These are phyloP conservation scores for Nerophis ophidion DNA, from an alignment of 2,113 vertebrate genomes.

Conservation along the genomic window DNA sequence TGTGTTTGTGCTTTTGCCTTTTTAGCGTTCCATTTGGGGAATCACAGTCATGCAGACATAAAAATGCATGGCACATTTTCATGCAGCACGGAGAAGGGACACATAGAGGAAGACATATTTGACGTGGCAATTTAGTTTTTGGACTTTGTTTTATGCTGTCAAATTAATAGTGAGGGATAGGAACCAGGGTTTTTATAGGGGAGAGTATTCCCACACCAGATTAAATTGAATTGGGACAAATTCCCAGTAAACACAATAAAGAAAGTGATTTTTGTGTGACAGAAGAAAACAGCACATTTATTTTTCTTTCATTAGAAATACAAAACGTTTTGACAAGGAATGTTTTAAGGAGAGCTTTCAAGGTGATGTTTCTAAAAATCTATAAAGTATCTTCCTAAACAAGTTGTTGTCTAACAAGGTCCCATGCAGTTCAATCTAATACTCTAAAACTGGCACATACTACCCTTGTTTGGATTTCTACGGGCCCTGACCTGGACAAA, in stretches of 20 bases:
- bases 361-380: slow-evolving; percentile 17
- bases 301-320: slow-evolving; percentile 59
- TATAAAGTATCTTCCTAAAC: slow-evolving; percentile 7
- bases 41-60: slow-evolving; percentile 59
- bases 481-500: slow-evolving; percentile 26
- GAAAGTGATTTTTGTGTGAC: slow-evolving; percentile 42
- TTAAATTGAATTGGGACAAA: slow-evolving; percentile 22
- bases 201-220: background rate
- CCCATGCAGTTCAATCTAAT: too few species aligned
- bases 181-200: slow-evolving; percentile 8
- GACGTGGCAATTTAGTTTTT: background rate
- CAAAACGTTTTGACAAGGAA: slow-evolving; percentile 47
- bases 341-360: slow-evolving; percentile 23
- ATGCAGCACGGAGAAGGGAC: slow-evolving; percentile 57
- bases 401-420: background rate
- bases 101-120: slow-evolving; percentile 12
- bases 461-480: slow-evolving; percentile 15
- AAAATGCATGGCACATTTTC: slow-evolving; percentile 49
- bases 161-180: background rate
- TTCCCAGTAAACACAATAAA: slow-evolving; percentile 50
- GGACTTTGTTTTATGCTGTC: background rate
- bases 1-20: slow-evolving; percentile 4
- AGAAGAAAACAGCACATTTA: slow-evolving; percentile 58
- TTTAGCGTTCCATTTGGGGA: slow-evolving; percentile 21
- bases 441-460: background rate